Evolutionary conservation across 2,113 vertebrate genomes (phyloP), one percentile per base, ranked within the genome.

Genomic region (Lucifuga dentata): DNA sequence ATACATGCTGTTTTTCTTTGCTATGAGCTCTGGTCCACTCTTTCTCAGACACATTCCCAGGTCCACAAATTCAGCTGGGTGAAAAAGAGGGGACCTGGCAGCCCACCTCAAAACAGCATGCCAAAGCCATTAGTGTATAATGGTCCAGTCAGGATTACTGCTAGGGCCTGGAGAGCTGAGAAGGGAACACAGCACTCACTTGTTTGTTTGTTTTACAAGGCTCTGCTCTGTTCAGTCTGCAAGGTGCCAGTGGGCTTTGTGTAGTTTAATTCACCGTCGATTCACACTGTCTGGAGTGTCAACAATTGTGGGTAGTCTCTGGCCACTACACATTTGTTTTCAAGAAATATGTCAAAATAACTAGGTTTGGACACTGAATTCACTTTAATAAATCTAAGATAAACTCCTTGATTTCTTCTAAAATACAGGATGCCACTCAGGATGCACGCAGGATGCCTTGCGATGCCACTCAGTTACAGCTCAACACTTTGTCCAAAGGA

Each of bases 201-300:
- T 86, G 84, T 87, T 90, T 90, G 84, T 91, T 88, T 88, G 83
- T 81, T 88, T 85, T 85, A 85, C 79, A 73, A 71, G 75, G 45
- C 78, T 73, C 48, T 46, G 66, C 75, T 66, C 65, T 58, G 70
- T 85, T 76, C 68, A 15, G 72, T 64, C 64, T 77, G 71, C 64
- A 85, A 88, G 85, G 83, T 87, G 85, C 81, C 88, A 86, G 69
- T 65, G 62, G 56, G 84, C 59, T 86, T 86, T 86, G 79, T 87
- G 65, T n/a, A 36, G 38, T 76, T 81, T 67, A 59, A 80, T 78
- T 87, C 52, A 56, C 59, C 62, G 45, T 29, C 20, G 51, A 78
- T 68, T 69, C 53, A 32, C 69, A 76, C 33, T 29, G 26, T 29
- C 26, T 7, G 26, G 3, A 13, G n/a, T 45, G 68, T 73, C 51